Evolutionary conservation across 1,140 invertebrate genomes (phyloP), one percentile per base, ranked within the genome.

Genomic region (Aphaenogaster floridana): DNA sequence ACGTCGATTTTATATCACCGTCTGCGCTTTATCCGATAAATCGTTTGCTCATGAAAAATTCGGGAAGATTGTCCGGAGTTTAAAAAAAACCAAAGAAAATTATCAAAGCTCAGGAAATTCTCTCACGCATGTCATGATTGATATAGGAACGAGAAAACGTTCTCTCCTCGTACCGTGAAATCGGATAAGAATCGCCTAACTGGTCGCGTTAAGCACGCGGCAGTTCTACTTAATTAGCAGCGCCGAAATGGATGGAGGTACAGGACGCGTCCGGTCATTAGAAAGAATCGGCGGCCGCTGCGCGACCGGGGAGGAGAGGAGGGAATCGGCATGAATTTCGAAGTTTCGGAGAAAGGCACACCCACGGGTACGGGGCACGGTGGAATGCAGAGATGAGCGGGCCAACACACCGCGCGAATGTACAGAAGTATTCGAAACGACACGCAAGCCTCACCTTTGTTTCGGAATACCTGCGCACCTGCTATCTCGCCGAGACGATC

Each of bases 401-500:
- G 68, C 86, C 36, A 64, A 76, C 74, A 78, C n/a, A 5, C n/a
- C 64, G 11, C 39, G 68, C 76, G 68, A 64, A 59, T 66, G 48
- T 83, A 59, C 88, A 54, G 13, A 83, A 87, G 74, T 64, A 54
- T 69, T 42, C 11, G 68, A 72, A 28, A 28, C 48, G 61, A 90
- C 69, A 88, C 89, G 79, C 74, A 21, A 87, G 77, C 77, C 64
- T 87, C 78, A 61, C 52, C 85, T 90, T 89, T 86, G 74, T 90
- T 86, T 64, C 88, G 78, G 7, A 59, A 84, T 91, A 86, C 77
- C 86, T 72, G 86, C 9, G 48, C 71, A 78, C 17, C 78, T 34
- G 48, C 74, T 90, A 91, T 91, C 90, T 81, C 36, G 77, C 39
- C 80, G 68, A 48, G 54, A 63, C 74, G 71, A 91, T 91, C 90